These are phyloP conservation scores for Poecilobothrus nobilitatus DNA, from an alignment of 2,888 invertebrate species.

Conservation along the genomic window DNA sequence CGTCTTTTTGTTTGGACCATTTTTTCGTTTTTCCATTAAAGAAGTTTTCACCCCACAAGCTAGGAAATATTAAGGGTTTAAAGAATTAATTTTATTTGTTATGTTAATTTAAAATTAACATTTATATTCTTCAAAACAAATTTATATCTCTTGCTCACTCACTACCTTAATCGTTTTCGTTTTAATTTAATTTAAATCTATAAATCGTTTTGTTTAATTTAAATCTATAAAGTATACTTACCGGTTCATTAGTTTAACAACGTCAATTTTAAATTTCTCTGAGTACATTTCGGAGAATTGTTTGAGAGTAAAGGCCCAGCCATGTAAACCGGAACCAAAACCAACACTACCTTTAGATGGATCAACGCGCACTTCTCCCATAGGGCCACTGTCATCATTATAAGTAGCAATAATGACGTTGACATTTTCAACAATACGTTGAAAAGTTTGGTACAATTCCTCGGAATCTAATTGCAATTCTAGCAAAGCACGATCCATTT, in stretches of 20 bases:
- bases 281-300: constrained; percentile 99
- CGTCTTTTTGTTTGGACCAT: constrained; percentile 89
- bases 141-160: no score
- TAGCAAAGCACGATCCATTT: constrained; percentile 98
- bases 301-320: constrained; percentile 99
- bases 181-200: no score
- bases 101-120: no score
- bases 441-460: constrained; percentile 97
- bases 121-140: no score
- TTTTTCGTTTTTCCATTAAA: constrained; percentile 96
- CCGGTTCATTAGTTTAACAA: constrained; percentile 92
- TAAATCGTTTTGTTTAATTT: no score
- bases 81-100: background rate
- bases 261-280: constrained; percentile 96
- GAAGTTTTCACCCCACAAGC: constrained; percentile 98
- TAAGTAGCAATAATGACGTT: constrained; percentile 99
- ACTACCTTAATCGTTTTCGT: no score
- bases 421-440: constrained; percentile 98
- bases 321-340: constrained; percentile 98
- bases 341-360: constrained; percentile 98
- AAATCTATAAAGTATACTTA: constrained; percentile 27
- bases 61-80: constrained; percentile 23
- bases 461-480: constrained; percentile 95
- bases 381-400: constrained; percentile 93
- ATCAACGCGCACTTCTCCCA: constrained; percentile 98